Percentiles rank a stretch among this genome's conserved stretches.
phyloP scores from a whole-genome alignment of 2,113 vertebrate species.

The Corydoras maculifer region DNA sequence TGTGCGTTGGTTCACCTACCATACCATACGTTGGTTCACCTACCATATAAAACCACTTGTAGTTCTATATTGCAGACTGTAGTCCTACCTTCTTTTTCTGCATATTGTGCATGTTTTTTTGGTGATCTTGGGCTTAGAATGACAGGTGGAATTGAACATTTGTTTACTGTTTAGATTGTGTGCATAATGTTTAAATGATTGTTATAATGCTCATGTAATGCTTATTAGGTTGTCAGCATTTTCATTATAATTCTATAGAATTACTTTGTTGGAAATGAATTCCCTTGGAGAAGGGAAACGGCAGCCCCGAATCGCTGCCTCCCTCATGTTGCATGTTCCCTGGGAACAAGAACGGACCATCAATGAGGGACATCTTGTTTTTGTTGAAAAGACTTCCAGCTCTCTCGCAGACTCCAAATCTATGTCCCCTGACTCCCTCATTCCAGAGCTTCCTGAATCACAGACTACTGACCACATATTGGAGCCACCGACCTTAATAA shows the following conservation, averaged over 20 bases:
- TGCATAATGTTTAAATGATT: too few relatives aligned
- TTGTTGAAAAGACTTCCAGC: background rate
- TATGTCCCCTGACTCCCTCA: background rate
- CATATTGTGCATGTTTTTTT: too few relatives aligned
- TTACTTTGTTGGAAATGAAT: constrained; percentile 10
- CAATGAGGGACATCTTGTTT: background rate
- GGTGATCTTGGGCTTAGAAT: too few relatives aligned
- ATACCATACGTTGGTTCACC: too few relatives aligned
- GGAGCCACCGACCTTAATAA: background rate
- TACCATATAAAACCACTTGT: too few relatives aligned
- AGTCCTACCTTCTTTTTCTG: too few relatives aligned
- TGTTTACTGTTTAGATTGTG: background rate
- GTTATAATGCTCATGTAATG: background rate
- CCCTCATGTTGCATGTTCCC: constrained; percentile 29
- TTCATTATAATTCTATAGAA: background rate
- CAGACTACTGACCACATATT: background rate
- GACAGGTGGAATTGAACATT: too few relatives aligned
- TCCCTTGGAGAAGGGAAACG: constrained; percentile 26
- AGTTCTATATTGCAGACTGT: too few relatives aligned
- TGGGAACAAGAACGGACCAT: constrained; percentile 23
- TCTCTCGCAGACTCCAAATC: background rate
- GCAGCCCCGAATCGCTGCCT: constrained; percentile 39
- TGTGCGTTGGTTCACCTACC: too few relatives aligned
- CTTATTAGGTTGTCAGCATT: background rate
- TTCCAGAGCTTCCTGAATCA: background rate